phyloP scores from a whole-genome alignment of 2,113 vertebrate genomes.

The Herpetotheres cachinnans region DNA sequence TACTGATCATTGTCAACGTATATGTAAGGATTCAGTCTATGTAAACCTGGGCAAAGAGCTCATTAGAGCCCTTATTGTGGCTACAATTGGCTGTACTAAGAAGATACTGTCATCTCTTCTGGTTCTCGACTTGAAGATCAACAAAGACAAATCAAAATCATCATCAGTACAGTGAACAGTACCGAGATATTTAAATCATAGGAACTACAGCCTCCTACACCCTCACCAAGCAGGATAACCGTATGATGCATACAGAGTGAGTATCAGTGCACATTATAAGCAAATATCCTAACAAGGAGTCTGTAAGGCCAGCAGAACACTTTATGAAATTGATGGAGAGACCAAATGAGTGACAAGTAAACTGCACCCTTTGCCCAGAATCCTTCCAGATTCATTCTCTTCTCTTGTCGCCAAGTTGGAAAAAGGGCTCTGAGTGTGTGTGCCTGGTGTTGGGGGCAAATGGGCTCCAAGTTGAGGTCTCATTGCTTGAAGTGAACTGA shows the following conservation, averaged over 20 bases:
- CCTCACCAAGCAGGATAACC: background rate
- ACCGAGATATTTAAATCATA: background rate
- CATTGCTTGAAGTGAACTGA: background rate
- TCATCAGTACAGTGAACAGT: background rate
- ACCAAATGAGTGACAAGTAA: background rate
- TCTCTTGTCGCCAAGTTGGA: background rate
- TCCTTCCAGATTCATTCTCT: background rate
- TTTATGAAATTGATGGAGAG: background rate
- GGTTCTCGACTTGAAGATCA: background rate
- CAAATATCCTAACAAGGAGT: background rate
- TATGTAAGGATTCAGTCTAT: background rate
- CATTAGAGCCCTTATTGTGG: background rate
- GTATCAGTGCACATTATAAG: background rate
- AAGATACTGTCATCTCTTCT: background rate
- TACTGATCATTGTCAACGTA: background rate
- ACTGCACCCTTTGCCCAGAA: background rate
- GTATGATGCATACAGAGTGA: rapidly evolving
- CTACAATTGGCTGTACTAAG: background rate
- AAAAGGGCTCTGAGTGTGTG: rapidly evolving
- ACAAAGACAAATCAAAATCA: background rate
- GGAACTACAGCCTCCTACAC: background rate
- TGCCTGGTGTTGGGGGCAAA: background rate
- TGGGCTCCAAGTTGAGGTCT: background rate
- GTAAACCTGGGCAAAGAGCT: background rate
- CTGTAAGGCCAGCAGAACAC: background rate